Conservation (phyloP, 1,140 invertebrate species). For the Trichonephila inaurata region DNA sequence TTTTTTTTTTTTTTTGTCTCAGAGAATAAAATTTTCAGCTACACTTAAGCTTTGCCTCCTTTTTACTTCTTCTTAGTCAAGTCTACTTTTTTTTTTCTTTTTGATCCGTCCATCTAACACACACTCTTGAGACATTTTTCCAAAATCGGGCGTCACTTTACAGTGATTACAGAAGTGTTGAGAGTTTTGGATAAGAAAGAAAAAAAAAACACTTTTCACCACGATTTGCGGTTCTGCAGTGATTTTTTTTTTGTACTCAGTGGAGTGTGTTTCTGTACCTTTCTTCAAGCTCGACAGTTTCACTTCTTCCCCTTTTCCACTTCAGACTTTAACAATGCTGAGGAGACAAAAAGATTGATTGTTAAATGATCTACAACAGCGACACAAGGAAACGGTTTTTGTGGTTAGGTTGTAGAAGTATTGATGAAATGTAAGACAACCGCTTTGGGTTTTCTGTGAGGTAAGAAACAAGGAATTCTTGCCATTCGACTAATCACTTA, state of each 20-base stretch:
- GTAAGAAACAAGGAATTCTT: background rate
- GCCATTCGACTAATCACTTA: background rate
- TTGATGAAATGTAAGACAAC: background rate
- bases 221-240: background rate
- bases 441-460: background rate
- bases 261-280: background rate
- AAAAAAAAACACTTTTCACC: background rate
- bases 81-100: background rate
- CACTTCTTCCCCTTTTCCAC: background rate
- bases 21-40: background rate
- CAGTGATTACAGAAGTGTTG: background rate
- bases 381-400: background rate
- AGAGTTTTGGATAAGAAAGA: background rate
- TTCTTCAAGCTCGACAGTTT: background rate
- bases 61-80: background rate
- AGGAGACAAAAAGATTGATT: background rate
- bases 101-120: background rate
- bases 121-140: background rate
- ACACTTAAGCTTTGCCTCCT: background rate
- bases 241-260: background rate
- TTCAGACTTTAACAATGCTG: background rate
- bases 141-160: background rate
- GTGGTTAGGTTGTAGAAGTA: background rate
- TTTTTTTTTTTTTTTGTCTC: background rate
- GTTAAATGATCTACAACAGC: background rate